These are phyloP conservation scores for Acanthis flammea DNA, from an alignment of 2,797 vertebrate genomes.

Conservation along the genomic window DNA sequence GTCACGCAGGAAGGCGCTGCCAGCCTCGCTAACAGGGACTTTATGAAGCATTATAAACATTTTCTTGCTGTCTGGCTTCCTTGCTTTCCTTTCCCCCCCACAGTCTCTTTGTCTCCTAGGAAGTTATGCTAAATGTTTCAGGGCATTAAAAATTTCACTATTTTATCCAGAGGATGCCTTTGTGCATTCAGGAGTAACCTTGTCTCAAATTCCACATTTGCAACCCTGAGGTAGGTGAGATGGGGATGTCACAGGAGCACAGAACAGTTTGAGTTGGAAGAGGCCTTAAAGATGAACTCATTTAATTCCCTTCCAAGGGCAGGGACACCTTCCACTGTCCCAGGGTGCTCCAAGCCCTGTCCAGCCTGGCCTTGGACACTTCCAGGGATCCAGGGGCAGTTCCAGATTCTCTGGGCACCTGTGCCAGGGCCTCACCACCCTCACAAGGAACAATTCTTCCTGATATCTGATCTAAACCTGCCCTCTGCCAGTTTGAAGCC, in stretches of 20 bases:
- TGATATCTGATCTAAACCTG: not conserved
- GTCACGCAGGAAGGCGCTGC: not conserved
- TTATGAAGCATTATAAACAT: conserved; percentile 17
- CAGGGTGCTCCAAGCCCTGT: rapidly evolving
- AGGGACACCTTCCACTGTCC: rapidly evolving
- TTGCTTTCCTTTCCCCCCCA: not conserved
- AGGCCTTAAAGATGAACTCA: rapidly evolving
- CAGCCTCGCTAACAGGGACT: not conserved
- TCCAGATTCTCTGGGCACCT: not conserved
- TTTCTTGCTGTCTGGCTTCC: not conserved
- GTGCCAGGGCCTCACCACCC: rapidly evolving
- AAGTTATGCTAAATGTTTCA: not conserved
- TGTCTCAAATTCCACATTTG: not conserved
- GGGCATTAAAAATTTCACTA: not conserved
- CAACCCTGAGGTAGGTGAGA: not conserved
- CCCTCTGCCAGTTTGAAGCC: not conserved
- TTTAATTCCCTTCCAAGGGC: rapidly evolving
- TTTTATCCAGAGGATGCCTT: not conserved
- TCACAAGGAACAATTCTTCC: not conserved
- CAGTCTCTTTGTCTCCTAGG: not conserved
- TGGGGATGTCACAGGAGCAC: not conserved
- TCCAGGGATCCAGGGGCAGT: not conserved
- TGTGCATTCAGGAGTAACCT: rapidly evolving
- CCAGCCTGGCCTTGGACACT: not conserved
- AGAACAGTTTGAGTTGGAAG: not conserved